Evolutionary conservation across 2,797 vertebrate species (phyloP), one percentile per base, ranked within the genome.

Genomic region (Poeciliopsis turneri): DNA sequence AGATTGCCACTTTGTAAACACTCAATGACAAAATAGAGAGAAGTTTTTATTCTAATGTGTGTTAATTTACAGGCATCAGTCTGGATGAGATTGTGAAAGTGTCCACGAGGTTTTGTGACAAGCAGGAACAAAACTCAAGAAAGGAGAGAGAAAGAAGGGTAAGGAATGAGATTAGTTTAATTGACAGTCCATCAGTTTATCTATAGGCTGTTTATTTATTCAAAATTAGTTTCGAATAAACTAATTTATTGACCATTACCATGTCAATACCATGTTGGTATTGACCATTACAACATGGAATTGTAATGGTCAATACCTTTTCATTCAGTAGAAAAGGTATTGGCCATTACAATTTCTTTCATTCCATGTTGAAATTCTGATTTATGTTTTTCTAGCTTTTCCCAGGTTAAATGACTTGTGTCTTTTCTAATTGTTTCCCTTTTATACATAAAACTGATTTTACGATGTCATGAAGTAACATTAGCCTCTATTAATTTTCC

Each of bases 51-150:
- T 46, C 20, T 47, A 64, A 20, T 49, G 18, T 47, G 28, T 78
- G 64, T 84, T n/a, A 13, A 15, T 87, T 59, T 80, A 8, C 90
- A 99, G 98, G 97, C 75, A 97, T 97, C 93, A 97, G 94, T 70
- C 94, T 95, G 0, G 97, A 98, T 79, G 97, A 98, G 86, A 98
- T 99, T 0, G 97, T 97, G 66, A 96, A 97, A 86, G 94, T 99
- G 82, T 98, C 97, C 1, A 95, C 95, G 83, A 96, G 95, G 68
- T 96, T 96, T 93, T 94, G 95, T 20, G 83, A 93, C 1, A 92
- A 91, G 9, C 85, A 87, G 73, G 88, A 87, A n/a, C 89, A 88
- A 71, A 84, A 30, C 39, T 39, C 46, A 33, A 82, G 11, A 51
- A 87, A 90, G 80, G 89, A 86, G 23, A 92, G 83, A 85, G 82